These are phyloP conservation scores for Neoaliturus tenellus DNA, from an alignment of 2,888 invertebrate species.

Conservation along the genomic window DNA sequence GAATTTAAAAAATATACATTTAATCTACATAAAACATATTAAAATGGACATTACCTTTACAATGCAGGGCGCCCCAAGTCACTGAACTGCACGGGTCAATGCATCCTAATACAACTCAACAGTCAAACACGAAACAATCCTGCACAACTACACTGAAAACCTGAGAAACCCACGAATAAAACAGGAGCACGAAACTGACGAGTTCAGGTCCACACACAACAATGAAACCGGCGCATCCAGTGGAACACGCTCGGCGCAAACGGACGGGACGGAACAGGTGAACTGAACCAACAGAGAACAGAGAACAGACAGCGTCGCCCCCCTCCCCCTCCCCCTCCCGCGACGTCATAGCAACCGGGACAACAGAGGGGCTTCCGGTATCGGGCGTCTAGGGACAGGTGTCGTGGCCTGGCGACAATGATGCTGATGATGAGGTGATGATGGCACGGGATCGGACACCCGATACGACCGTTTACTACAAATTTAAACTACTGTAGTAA, in stretches of 20 bases:
- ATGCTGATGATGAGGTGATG: not conserved
- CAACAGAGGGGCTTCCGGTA: constrained; percentile 6
- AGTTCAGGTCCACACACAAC: not conserved
- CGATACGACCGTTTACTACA: too few relatives aligned
- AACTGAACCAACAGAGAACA: not conserved
- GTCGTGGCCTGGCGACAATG: not conserved
- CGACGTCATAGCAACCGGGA: not conserved
- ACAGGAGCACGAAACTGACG: not conserved
- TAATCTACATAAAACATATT: too few relatives aligned
- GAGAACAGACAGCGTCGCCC: not conserved
- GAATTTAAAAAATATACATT: too few relatives aligned
- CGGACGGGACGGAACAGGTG: not conserved
- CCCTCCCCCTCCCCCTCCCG: not conserved
- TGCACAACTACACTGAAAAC: not conserved
- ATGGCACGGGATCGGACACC: too few relatives aligned
- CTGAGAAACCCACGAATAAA: not conserved
- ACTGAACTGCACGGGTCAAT: not conserved
- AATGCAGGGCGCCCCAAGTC: not conserved
- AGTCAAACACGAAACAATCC: not conserved
- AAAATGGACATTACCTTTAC: not conserved
- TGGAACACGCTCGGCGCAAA: not conserved
- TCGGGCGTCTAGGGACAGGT: not conserved
- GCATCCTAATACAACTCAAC: not conserved
- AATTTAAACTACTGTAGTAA: too few relatives aligned
- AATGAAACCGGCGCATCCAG: not conserved